Conservation (phyloP, 2,113 vertebrate genomes). For the Peromyscus polionotus region DNA sequence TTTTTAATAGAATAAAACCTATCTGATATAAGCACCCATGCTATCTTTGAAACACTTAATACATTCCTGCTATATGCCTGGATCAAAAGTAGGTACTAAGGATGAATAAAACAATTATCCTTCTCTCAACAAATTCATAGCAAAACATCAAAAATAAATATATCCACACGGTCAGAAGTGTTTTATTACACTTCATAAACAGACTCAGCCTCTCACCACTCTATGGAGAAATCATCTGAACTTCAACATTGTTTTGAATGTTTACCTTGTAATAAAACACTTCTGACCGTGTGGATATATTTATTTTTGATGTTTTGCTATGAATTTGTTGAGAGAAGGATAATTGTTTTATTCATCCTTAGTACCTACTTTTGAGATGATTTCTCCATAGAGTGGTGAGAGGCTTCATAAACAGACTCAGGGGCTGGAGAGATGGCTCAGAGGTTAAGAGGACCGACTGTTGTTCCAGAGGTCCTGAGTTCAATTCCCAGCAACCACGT, state of each 20-base stretch:
- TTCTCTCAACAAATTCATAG: not conserved
- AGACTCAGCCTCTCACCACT: not conserved
- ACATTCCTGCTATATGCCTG: not conserved
- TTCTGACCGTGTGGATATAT: not conserved
- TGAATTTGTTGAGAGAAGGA: not conserved
- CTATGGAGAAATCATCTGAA: not conserved
- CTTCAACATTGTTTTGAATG: no score
- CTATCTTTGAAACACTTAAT: not conserved
- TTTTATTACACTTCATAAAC: no score
- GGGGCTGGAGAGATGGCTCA: no score
- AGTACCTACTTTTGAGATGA: not conserved
- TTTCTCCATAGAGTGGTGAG: not conserved
- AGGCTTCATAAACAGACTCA: not conserved
- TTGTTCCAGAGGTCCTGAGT: no score
- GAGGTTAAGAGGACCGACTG: no score
- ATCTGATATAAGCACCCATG: not conserved
- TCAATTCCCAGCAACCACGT: no score
- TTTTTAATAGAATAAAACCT: not conserved
- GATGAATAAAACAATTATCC: not conserved
- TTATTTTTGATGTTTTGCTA: not conserved
- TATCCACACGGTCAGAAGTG: not conserved
- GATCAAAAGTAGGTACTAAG: not conserved
- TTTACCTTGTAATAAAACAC: not conserved
- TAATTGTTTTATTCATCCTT: constrained; percentile 1
- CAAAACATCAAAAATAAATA: not conserved